Conservation (phyloP, 2,888 invertebrate species). For the Acronicta leporina region DNA sequence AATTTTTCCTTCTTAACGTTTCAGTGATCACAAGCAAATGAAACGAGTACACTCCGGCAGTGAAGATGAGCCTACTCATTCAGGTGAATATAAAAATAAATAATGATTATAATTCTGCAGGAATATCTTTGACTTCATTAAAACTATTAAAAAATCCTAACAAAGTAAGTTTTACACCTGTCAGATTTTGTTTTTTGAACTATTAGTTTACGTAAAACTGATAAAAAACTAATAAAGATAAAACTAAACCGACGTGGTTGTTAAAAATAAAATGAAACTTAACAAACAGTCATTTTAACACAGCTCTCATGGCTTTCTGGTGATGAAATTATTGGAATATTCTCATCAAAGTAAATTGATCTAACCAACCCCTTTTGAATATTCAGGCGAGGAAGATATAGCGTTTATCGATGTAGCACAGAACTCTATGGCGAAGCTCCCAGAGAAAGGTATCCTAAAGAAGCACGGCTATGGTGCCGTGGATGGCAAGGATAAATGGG, state of each 20-base stretch:
- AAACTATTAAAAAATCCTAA: too few relatives aligned
- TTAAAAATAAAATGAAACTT: too few relatives aligned
- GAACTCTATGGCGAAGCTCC: slow-evolving; percentile 93
- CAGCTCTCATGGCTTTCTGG: too few relatives aligned
- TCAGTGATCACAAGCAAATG: slow-evolving; percentile 95
- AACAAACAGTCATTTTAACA: too few relatives aligned
- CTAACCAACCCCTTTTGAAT: neutral
- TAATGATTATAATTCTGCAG: too few relatives aligned
- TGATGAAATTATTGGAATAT: too few relatives aligned
- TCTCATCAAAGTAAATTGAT: neutral
- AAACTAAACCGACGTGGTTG: too few relatives aligned
- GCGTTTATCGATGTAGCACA: slow-evolving; percentile 94
- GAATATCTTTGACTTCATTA: too few relatives aligned
- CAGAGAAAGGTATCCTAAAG: slow-evolving; percentile 97
- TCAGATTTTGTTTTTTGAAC: too few relatives aligned
- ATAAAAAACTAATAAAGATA: too few relatives aligned
- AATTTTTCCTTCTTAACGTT: slow-evolving; percentile 41
- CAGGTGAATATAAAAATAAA: slow-evolving; percentile 89
- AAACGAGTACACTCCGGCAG: slow-evolving; percentile 93
- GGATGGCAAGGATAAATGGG: slow-evolving; percentile 93
- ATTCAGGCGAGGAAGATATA: slow-evolving; percentile 93
- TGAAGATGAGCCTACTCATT: slow-evolving; percentile 93
- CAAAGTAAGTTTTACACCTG: too few relatives aligned
- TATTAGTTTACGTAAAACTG: too few relatives aligned
- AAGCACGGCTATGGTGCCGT: slow-evolving; percentile 94